These are phyloP conservation scores for Lepidurus couesii DNA, from an alignment of 1,140 invertebrate species.

Conservation along the genomic window DNA sequence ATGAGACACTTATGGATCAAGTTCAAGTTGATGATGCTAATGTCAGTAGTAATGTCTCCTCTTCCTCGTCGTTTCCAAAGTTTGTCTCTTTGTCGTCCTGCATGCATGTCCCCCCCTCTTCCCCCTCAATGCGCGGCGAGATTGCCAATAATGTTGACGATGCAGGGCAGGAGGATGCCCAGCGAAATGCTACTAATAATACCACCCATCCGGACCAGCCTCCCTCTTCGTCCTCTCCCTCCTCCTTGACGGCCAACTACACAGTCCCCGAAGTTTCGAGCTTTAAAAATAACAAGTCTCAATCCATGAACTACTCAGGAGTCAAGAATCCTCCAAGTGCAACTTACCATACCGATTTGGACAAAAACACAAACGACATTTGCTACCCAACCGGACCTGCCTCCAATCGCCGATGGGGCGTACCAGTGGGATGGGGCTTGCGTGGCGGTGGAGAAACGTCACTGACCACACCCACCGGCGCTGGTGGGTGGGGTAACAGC, in stretches of 20 bases:
- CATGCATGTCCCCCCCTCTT: background rate
- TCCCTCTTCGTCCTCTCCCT: background rate
- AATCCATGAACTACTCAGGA: constrained; percentile 26
- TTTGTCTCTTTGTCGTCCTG: background rate
- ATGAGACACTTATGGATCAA: constrained; percentile 28
- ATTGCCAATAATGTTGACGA: background rate
- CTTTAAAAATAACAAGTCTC: constrained; percentile 11
- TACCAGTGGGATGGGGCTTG: constrained; percentile 55
- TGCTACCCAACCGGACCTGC: constrained; percentile 40
- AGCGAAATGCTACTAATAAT: background rate
- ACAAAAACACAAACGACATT: background rate
- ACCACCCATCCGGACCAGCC: background rate
- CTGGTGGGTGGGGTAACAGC: constrained; percentile 59
- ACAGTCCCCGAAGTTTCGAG: background rate
- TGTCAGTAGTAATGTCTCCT: background rate
- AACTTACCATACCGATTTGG: constrained; percentile 31
- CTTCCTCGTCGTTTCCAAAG: background rate
- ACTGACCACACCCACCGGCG: constrained; percentile 56
- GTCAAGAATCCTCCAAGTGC: constrained; percentile 35
- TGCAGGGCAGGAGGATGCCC: background rate
- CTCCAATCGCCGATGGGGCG: constrained; percentile 50
- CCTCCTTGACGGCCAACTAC: background rate
- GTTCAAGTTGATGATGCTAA: constrained; percentile 26
- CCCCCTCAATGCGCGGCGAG: background rate
- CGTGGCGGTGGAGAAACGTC: constrained; percentile 70